phyloP scores from a whole-genome alignment of 2,797 vertebrate species.

The Spheniscus humboldti region DNA sequence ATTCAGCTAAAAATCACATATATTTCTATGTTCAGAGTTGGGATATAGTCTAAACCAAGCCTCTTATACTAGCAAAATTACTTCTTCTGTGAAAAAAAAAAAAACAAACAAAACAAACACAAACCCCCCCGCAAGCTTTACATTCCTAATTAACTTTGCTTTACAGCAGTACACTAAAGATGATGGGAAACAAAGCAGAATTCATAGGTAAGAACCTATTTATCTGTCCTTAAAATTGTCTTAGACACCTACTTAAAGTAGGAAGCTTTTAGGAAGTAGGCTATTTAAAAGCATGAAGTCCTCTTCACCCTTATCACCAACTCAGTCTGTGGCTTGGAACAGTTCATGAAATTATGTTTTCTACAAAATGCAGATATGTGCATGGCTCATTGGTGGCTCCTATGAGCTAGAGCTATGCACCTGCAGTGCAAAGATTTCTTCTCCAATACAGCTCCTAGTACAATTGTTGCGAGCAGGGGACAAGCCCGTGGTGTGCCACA shows the following conservation, averaged over 20 bases:
- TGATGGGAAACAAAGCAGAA: background rate
- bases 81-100: background rate
- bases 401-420: background rate
- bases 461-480: accelerated
- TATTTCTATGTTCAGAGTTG: background rate
- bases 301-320: background rate
- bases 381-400: background rate
- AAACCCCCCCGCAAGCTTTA: background rate
- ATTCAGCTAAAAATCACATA: background rate
- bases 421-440: background rate
- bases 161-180: background rate
- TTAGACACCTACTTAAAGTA: background rate
- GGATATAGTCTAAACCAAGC: background rate
- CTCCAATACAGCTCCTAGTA: background rate
- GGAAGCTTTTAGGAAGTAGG: background rate
- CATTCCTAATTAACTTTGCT: background rate
- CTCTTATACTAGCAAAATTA: background rate
- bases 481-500: accelerated
- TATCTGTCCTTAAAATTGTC: background rate
- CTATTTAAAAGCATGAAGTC: background rate
- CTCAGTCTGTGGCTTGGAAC: background rate
- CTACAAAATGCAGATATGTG: accelerated
- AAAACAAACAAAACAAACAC: too few relatives aligned
- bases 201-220: background rate
- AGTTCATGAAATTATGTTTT: background rate